Conservation (phyloP, 2,113 vertebrate species). For the Leucopsar rothschildi region DNA sequence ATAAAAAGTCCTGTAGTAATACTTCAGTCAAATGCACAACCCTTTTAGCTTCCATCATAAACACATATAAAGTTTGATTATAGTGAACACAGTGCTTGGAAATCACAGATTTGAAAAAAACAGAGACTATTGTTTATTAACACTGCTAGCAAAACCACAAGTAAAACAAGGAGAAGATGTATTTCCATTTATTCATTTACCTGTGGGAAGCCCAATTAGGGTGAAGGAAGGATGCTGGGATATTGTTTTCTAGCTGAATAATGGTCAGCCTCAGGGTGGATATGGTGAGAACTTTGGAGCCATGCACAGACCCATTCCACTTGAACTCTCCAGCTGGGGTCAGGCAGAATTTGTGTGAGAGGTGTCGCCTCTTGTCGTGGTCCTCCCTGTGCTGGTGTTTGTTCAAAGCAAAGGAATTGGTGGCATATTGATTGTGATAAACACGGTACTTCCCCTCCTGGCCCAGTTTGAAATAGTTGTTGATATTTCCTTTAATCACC, state of each 20-base stretch:
- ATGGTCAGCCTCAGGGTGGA: slow-evolving; percentile 95
- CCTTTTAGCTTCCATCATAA: not conserved
- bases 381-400: slow-evolving; percentile 98
- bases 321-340: slow-evolving; percentile 94
- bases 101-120: not conserved
- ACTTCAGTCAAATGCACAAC: not conserved
- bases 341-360: slow-evolving; percentile 97
- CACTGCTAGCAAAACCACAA: not conserved
- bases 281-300: slow-evolving; percentile 90
- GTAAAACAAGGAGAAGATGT: not conserved
- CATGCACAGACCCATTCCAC: slow-evolving; percentile 96
- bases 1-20: not conserved
- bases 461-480: slow-evolving; percentile 88
- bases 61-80: not conserved
- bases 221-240: slow-evolving; percentile 94
- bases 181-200: slow-evolving; percentile 67
- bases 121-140: not conserved
- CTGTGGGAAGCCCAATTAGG: slow-evolving; percentile 99
- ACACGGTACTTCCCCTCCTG: slow-evolving; percentile 98
- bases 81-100: not conserved
- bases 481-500: slow-evolving; percentile 86
- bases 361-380: slow-evolving; percentile 94
- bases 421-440: slow-evolving; percentile 97
- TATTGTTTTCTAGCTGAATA: slow-evolving; percentile 93
- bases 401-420: slow-evolving; percentile 93